Base-by-base conservation (phyloP, 2,888 invertebrate genomes). In the Anorthoa munda region DNA sequence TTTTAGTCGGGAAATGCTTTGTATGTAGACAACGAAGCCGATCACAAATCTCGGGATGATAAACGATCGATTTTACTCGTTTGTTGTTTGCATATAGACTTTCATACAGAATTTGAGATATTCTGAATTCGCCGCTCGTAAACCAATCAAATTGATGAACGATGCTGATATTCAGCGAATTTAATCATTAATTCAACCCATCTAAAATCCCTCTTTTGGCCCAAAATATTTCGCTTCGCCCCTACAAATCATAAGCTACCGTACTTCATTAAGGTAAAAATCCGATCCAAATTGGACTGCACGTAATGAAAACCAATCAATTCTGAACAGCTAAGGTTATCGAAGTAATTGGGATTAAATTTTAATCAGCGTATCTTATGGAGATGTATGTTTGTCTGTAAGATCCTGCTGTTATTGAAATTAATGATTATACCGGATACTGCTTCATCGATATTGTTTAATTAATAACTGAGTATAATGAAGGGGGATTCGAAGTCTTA, bases 231-330 rank as follows among this genome's bases (percentile, higher is more conserved):
- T 81, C 56, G 58, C 18, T 15, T 9, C 39, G 48, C 50, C 61
- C 81, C 69, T 45, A 59, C 50, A 85, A 86, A 85, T 86, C 77
- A 86, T 80, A 75, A 60, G 55, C 79, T 56, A 71, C 58, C 84
- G 69, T 71, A 66, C 79, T 84, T 82, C 79, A 86, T 87, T 82
- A 86, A 75, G 72, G 75, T 72, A 80, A 87, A 87, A 86, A 86
- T 86, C 77, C 72, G 71, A 67, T 72, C 73, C 31, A 68, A 85
- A 81, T 83, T 79, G 81, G 63, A 77, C 65, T 81, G 69, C 75
- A 71, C 69, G 74, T 79, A 77, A 86, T 82, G 83, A 70, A 86
- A 86, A 74, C 77, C 86, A 84, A 87, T 83, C 85, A 80, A 73
- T 72, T 77, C 53, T 66, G 67, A 67, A 75, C 75, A 77, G 70